Evolutionary conservation across 1,140 invertebrate species (phyloP).

Genomic region (Ceratosolen fusciceps): DNA sequence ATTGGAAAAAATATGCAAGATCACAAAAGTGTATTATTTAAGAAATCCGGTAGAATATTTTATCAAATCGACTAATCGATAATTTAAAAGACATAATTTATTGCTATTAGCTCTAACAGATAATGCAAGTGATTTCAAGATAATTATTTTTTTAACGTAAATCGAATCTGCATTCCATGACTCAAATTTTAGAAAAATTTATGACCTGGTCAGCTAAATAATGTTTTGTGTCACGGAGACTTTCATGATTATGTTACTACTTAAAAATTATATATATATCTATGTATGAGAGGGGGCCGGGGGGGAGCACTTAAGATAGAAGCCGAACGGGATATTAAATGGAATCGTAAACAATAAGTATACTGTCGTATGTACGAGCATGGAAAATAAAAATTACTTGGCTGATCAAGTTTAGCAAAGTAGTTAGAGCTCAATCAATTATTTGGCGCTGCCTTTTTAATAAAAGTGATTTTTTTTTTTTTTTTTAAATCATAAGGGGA

Average conservation of each 20-base stretch:
- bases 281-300: background rate
- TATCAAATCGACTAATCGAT: background rate
- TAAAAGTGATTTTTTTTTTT: background rate
- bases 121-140: background rate
- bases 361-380: background rate
- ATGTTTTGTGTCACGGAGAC: background rate
- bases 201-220: background rate
- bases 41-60: background rate
- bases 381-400: background rate
- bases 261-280: background rate
- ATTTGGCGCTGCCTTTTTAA: background rate
- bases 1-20: no score
- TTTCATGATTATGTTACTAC: background rate
- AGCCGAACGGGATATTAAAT: background rate
- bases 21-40: no score
- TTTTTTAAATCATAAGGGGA: background rate
- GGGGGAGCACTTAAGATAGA: background rate
- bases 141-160: background rate
- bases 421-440: background rate
- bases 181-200: background rate
- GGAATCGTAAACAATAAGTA: background rate
- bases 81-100: no score
- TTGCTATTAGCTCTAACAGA: background rate
- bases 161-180: constrained; percentile 5
- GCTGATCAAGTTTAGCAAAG: background rate